phyloP scores from a whole-genome alignment of 2,888 invertebrate genomes.

The Drosophila sordidapex region DNA sequence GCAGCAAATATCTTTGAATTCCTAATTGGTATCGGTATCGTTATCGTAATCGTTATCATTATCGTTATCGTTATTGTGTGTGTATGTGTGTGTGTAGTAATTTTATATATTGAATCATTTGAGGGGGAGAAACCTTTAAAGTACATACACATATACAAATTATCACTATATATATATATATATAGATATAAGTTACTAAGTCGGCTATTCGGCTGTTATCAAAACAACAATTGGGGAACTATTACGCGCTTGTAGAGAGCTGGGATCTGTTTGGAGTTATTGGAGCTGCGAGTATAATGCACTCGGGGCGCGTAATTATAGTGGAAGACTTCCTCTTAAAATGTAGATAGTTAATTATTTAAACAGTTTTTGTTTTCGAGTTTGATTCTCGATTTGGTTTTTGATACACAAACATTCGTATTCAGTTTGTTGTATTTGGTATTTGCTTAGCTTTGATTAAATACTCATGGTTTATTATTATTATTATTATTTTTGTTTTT shows the following conservation, averaged over 20 bases:
- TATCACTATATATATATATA: slow-evolving; percentile 38
- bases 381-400: slow-evolving; percentile 42
- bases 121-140: slow-evolving; percentile 69
- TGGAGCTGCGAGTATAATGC: slow-evolving; percentile 39
- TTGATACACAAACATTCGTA: slow-evolving; percentile 13
- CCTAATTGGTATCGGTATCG: slow-evolving; percentile 25
- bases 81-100: slow-evolving; percentile 18
- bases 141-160: slow-evolving; percentile 69
- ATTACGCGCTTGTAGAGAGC: slow-evolving; percentile 40
- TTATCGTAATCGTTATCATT: slow-evolving; percentile 21
- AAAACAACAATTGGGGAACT: slow-evolving; percentile 28
- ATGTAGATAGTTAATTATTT: slow-evolving; percentile 66
- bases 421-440: slow-evolving; percentile 17
- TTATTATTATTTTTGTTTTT: not conserved
- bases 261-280: slow-evolving; percentile 17
- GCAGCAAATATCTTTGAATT: slow-evolving; percentile 33
- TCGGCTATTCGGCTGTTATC: slow-evolving; percentile 31
- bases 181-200: slow-evolving; percentile 41
- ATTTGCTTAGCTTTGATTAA: slow-evolving; percentile 49
- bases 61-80: slow-evolving; percentile 34
- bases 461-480: slow-evolving; percentile 27
- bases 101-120: slow-evolving; percentile 41
- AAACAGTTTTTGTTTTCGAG: slow-evolving; percentile 48
- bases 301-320: slow-evolving; percentile 80
- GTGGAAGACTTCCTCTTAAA: slow-evolving; percentile 85